Evolutionary conservation across 2,113 vertebrate species (phyloP).

Genomic region (Equus przewalskii): DNA sequence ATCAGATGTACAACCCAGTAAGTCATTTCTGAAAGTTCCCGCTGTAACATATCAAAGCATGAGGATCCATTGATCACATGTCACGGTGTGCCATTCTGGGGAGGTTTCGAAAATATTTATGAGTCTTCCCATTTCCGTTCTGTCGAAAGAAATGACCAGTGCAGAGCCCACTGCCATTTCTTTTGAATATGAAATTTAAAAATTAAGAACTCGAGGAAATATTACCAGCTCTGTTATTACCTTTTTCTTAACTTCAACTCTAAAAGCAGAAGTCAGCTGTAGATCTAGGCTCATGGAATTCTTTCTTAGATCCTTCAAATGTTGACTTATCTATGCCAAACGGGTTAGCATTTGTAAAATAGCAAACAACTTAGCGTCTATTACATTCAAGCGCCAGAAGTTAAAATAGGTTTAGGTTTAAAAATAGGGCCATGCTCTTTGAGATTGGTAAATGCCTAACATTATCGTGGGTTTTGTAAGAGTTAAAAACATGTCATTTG

Average conservation of each 20-base stretch:
- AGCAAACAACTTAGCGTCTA: background rate
- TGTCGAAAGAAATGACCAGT: slow-evolving; percentile 81
- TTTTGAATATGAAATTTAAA: slow-evolving; percentile 68
- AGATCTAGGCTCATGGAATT: slow-evolving; percentile 65
- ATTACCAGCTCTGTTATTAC: slow-evolving; percentile 44
- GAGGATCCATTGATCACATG: slow-evolving; percentile 90
- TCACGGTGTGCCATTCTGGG: slow-evolving; percentile 78
- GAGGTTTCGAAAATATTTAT: slow-evolving; percentile 82
- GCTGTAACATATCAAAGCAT: slow-evolving; percentile 96
- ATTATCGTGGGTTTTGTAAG: slow-evolving; percentile 34
- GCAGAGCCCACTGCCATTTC: slow-evolving; percentile 84
- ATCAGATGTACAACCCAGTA: slow-evolving; percentile 99
- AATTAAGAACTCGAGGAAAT: slow-evolving; percentile 61
- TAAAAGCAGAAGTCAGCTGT: slow-evolving; percentile 65
- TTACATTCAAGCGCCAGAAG: background rate
- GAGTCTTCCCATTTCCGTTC: slow-evolving; percentile 74
- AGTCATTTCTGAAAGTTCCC: slow-evolving; percentile 92
- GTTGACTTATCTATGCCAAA: background rate
- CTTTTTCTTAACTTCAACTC: slow-evolving; percentile 84
- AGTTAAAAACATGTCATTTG: slow-evolving; percentile 51
- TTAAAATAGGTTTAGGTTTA: slow-evolving; percentile 59
- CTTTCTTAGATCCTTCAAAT: slow-evolving; percentile 85
- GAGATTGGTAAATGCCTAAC: background rate
- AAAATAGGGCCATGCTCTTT: slow-evolving; percentile 21
- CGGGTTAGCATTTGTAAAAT: background rate